Base-by-base conservation (phyloP, 2,888 invertebrate genomes). In the Glaucopsyche alexis region DNA sequence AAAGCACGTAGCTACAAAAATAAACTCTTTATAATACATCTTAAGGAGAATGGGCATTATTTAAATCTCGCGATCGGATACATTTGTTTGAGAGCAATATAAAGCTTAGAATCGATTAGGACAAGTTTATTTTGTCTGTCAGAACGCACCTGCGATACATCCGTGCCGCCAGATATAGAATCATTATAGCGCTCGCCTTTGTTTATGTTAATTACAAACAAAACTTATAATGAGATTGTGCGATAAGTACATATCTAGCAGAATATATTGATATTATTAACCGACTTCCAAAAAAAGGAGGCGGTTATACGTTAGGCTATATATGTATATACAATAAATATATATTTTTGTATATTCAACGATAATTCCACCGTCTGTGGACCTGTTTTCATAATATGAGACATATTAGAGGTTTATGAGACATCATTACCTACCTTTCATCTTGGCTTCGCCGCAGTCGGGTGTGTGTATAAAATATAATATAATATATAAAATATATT, bases 101-200 rank as follows among this genome's bases (percentile, higher is more conserved):
- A 85, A 86, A 89, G 84, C 85, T 84, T 85, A 84, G 86, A 89
- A 90, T 89, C 89, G 91, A 90, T 90, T 90, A 90, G 88, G 82
- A 80, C 74, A 81, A 81, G 91, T 92, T 92, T 92, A 90, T 92
- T 91, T 91, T 87, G 81, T 84, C 85, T 91, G 91, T 91, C 91
- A 82, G 84, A 78, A 78, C 84, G 78, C 91, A 91, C 91, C 91
- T 92, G 91, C 76, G 79, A 77, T 81, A 80, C 86, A 84, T 91
- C 90, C 83, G 84, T 81, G 79, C 79, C 85, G 85, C 85, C 88
- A 82, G 87, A 88, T 89, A 90, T 89, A 91, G 90, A 82, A 89
- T 88, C 87, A 87, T 87, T 85, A 76, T 76, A 74, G 71, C 73
- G 73, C 76, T 73, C 60, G 75, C 19, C 6, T 11, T 16, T 67